Conservation (phyloP, 1,140 invertebrate species). For the Drosophila kurseongensis region DNA sequence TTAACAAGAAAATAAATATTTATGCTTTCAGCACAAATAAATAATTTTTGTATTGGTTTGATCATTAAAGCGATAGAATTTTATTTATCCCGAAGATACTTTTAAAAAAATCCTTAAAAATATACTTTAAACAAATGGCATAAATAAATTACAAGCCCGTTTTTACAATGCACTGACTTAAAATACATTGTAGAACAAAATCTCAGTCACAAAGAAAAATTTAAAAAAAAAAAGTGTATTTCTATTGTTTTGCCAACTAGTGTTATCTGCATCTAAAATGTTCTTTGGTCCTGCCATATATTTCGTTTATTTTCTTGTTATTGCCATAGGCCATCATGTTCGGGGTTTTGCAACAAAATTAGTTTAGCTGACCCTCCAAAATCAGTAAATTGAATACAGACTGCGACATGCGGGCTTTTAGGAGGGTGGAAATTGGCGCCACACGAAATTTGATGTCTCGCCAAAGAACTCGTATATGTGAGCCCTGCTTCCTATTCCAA, state of each 20-base stretch:
- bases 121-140: too few species aligned
- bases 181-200: too few species aligned
- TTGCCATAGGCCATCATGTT: conserved; percentile 13
- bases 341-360: conserved; percentile 11
- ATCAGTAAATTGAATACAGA: conserved; percentile 12
- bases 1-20: not conserved
- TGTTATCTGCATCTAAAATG: conserved; percentile 6
- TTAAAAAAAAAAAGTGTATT: not conserved
- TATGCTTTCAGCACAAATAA: too few species aligned
- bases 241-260: not conserved
- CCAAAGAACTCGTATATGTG: conserved; percentile 25
- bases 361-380: conserved; percentile 11
- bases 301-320: conserved; percentile 9
- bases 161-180: too few species aligned
- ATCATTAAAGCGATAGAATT: too few species aligned
- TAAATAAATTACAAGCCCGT: too few species aligned
- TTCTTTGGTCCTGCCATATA: not conserved
- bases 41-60: too few species aligned
- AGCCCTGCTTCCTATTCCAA: not conserved
- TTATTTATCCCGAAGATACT: too few species aligned
- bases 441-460: conserved; percentile 28
- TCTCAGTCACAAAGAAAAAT: too few species aligned
- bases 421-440: conserved; percentile 1
- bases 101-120: too few species aligned
- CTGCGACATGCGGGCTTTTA: not conserved